A percentile compares a stretch with the other conserved stretches of the same genome.
Conservation (phyloP, 2,797 vertebrate species). For the Semaprochilodus insignis region DNA sequence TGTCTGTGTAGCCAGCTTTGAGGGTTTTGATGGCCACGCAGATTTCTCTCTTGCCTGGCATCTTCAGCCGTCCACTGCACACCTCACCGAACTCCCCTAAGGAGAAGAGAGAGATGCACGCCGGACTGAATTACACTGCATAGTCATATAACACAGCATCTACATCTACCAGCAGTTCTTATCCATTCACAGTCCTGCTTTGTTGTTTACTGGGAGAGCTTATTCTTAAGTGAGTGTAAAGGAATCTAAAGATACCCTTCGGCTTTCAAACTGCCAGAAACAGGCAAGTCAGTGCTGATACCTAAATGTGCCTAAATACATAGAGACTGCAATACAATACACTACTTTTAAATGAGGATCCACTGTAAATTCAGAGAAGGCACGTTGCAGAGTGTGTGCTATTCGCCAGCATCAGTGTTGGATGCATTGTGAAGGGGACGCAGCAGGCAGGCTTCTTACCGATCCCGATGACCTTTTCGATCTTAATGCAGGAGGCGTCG, state of each 20-base stretch:
- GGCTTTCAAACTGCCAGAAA: neutral
- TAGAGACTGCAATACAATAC: neutral
- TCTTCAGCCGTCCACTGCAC: slow-evolving; percentile 93
- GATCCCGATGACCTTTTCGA: slow-evolving; percentile 99
- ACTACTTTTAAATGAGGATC: neutral
- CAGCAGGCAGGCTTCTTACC: slow-evolving; percentile 81
- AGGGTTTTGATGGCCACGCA: slow-evolving; percentile 98
- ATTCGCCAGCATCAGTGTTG: neutral
- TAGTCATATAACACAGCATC: neutral
- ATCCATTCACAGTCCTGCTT: neutral
- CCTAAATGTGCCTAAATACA: neutral
- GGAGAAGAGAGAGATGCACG: slow-evolving; percentile 35
- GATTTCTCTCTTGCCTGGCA: slow-evolving; percentile 95
- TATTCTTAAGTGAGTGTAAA: too few species aligned
- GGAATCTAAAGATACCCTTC: neutral
- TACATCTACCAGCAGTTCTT: neutral
- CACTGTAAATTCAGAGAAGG: neutral
- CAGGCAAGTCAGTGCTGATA: neutral
- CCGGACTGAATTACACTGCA: neutral
- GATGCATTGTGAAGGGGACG: slow-evolving; percentile 50
- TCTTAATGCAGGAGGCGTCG: slow-evolving; percentile 97
- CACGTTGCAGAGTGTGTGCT: neutral
- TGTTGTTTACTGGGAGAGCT: too few species aligned
- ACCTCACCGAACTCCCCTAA: slow-evolving; percentile 97
- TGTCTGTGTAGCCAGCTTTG: slow-evolving; percentile 96